A percentile compares a stretch with the other conserved stretches of the same genome.
Evolutionary conservation across 2,888 invertebrate species (phyloP).

Genomic region (Gastracanthus pulcherrimus): DNA sequence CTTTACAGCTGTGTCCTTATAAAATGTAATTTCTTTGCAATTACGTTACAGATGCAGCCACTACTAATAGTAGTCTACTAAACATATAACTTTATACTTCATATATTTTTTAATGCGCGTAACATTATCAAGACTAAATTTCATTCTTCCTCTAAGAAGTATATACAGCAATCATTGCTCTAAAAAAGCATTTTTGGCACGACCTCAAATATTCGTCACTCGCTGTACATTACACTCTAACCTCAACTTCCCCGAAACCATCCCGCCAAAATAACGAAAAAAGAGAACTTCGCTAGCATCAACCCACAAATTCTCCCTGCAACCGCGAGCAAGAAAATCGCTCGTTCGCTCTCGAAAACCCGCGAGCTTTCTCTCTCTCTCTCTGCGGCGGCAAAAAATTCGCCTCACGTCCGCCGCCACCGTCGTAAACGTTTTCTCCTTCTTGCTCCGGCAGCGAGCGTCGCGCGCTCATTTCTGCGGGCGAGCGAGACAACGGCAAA

Average conservation of each 20-base stretch:
- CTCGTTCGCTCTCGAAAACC: conserved; percentile 21
- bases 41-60: no score
- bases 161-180: no score
- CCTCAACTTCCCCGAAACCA: neutral
- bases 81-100: no score
- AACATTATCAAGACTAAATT: no score
- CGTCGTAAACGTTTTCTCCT: conserved; percentile 33
- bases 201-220: no score
- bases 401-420: conserved; percentile 44
- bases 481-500: conserved; percentile 15
- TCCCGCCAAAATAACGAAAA: neutral
- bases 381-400: conserved; percentile 25
- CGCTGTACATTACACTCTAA: no score
- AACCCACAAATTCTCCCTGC: neutral
- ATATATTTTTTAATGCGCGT: no score
- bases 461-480: neutral
- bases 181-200: no score
- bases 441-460: neutral
- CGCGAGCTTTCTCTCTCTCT: neutral
- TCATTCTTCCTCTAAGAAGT: no score
- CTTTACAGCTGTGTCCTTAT: no score
- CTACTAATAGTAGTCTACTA: no score
- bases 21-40: no score
- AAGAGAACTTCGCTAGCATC: neutral
- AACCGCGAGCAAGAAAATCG: conserved; percentile 6